Base-by-base conservation (phyloP, 2,888 invertebrate species). In the Selenia dentaria region DNA sequence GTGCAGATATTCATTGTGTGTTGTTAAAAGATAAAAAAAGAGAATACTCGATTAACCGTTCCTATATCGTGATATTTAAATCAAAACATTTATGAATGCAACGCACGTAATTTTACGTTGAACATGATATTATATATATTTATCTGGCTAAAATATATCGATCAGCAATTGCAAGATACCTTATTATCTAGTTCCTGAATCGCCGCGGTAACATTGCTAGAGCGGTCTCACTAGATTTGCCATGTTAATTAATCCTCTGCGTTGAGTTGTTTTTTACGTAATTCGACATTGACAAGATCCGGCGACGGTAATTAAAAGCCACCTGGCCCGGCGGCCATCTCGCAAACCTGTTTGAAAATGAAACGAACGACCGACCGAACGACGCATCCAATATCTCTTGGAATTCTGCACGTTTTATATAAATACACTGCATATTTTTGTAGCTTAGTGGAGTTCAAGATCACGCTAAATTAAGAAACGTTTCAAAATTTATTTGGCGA, bases 221-320 rank as follows among this genome's bases (percentile, higher is more conserved):
- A 28, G 27, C 22, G 14, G 27, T n/a, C 24, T 13, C 28, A 29
- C 42, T 35, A 10, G 47, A 37, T 38, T 37, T 37, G 42, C 41
- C 18, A 33, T 42, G 27, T 48, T 42, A 48, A 48, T 48, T 37
- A 63, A 62, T 61, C 56, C 47, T 49, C 44, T 42, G 44, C 50
- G 54, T 59, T 57, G 56, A 53, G 51, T 54, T 64, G 69, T 69
- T 22, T 70, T 71, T 67, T 64, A 66, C 64, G 53, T 57, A 58
- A 60, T 66, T 71, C 47, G 69, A 63, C 73, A 65, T 70, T 68
- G 71, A 73, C 66, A 53, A 67, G 64, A 66, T 61, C 59, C 67
- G 39, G 51, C 44, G 52, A 40, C 43, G 56, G 60, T 62, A 67
- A 71, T 66, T 65, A 64, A 58, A 61, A 64, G 51, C 67, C 74